These are phyloP conservation scores for Altica lythri DNA, from an alignment of 2,888 invertebrate genomes.

Conservation along the genomic window DNA sequence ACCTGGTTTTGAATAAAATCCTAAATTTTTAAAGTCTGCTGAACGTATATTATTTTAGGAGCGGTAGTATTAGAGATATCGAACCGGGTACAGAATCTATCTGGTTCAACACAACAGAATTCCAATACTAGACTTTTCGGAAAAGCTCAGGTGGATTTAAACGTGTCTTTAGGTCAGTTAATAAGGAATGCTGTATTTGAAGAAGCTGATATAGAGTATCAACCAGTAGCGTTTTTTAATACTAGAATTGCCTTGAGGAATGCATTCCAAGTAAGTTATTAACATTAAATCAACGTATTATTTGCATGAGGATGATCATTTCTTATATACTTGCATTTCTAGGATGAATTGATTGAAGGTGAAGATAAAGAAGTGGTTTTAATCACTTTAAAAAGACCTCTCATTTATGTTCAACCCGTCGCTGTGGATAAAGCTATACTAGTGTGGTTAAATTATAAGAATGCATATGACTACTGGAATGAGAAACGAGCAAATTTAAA, in stretches of 20 bases:
- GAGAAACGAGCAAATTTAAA: constrained; percentile 91
- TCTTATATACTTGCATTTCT: constrained; percentile 43
- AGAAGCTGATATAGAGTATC: constrained; percentile 96
- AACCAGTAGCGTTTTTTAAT: constrained; percentile 97
- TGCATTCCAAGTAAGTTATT: constrained; percentile 51
- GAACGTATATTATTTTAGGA: constrained; percentile 54
- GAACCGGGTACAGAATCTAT: constrained; percentile 90
- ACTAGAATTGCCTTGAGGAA: constrained; percentile 77
- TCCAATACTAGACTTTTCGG: constrained; percentile 73
- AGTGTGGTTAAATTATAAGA: constrained; percentile 99
- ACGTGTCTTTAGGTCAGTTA: constrained; percentile 92
- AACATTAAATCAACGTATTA: background rate
- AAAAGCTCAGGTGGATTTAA: constrained; percentile 89
- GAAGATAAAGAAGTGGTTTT: constrained; percentile 85
- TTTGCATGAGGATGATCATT: constrained; percentile 1
- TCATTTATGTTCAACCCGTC: constrained; percentile 95
- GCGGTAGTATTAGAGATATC: constrained; percentile 91
- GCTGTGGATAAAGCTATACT: constrained; percentile 98
- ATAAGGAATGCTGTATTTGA: constrained; percentile 93
- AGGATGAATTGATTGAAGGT: constrained; percentile 87
- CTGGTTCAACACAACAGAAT: constrained; percentile 62
- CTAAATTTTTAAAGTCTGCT: no score
- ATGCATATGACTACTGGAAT: constrained; percentile 99
- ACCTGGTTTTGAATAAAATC: no score
- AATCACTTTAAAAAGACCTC: constrained; percentile 88